A percentile compares a stretch with the other conserved stretches of the same genome.
Evolutionary conservation across 2,113 vertebrate species (phyloP).

Genomic region (Hucho hucho): DNA sequence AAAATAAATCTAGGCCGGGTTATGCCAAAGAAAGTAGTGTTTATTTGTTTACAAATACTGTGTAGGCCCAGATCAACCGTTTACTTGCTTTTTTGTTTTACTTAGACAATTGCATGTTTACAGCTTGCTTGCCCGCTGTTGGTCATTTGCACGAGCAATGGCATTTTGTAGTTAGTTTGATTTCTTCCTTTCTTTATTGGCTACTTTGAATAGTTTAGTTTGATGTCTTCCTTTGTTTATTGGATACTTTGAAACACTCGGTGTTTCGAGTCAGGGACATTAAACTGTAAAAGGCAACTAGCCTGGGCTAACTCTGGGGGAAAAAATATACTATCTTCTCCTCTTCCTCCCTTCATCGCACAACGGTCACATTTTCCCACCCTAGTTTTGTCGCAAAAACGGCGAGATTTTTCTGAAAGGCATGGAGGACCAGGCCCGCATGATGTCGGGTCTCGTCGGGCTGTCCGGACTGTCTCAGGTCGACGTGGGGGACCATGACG

Average conservation of each 20-base stretch:
- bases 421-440: conserved; percentile 72
- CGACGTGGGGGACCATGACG: conserved; percentile 58
- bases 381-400: conserved; percentile 22
- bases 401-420: conserved; percentile 36
- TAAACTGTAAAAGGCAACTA: not conserved
- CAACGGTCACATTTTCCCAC: conserved; percentile 7
- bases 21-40: conserved; percentile 10
- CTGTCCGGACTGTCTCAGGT: conserved; percentile 47
- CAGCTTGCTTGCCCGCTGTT: conserved; percentile 2
- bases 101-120: conserved; percentile 1
- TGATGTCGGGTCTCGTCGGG: conserved; percentile 51
- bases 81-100: not conserved
- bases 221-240: not conserved
- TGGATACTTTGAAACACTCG: conserved; percentile 19
- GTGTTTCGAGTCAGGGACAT: not conserved
- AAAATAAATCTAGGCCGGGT: not conserved
- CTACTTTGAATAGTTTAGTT: not conserved
- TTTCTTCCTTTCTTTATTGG: not conserved
- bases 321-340: not conserved
- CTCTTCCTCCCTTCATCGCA: not conserved
- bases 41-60: conserved; percentile 3
- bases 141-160: not conserved
- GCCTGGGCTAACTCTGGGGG: not conserved
- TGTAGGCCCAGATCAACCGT: not conserved
- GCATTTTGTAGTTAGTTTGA: not conserved